Evolutionary conservation across 2,113 vertebrate genomes (phyloP).

Genomic region (Glaucomys volans): DNA sequence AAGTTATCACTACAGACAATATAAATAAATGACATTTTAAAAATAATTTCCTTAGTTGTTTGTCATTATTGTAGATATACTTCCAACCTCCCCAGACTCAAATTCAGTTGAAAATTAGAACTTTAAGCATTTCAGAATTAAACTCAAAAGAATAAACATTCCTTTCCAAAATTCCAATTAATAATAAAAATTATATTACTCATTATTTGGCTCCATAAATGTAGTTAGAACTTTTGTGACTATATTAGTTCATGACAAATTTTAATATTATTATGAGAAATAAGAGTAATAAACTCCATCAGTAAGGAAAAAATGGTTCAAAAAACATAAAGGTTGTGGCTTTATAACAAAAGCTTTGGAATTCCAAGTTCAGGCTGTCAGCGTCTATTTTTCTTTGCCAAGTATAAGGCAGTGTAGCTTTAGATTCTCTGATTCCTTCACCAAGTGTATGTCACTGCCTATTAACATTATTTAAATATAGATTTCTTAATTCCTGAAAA

Average conservation of each 20-base stretch:
- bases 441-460: slow-evolving; percentile 77
- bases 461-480: slow-evolving; percentile 83
- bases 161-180: slow-evolving; percentile 20
- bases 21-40: slow-evolving; percentile 19
- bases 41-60: slow-evolving; percentile 35
- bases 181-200: background rate
- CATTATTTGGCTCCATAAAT: background rate
- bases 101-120: slow-evolving; percentile 58
- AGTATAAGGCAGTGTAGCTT: slow-evolving; percentile 69
- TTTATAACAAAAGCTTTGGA: slow-evolving; percentile 78
- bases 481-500: slow-evolving; percentile 78
- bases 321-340: slow-evolving; percentile 55
- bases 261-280: slow-evolving; percentile 40
- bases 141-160: slow-evolving; percentile 45
- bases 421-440: slow-evolving; percentile 77
- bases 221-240: background rate
- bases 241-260: slow-evolving; percentile 17
- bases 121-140: slow-evolving; percentile 61
- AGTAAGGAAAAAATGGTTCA: background rate
- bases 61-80: slow-evolving; percentile 23
- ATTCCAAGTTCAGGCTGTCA: slow-evolving; percentile 69
- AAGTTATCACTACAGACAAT: background rate
- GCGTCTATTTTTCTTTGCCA: slow-evolving; percentile 76
- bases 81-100: slow-evolving; percentile 6
- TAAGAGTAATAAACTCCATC: background rate